Percentiles rank a stretch among this genome's conserved stretches.
phyloP scores from a whole-genome alignment of 64 coral and sea anemone genomes.

The Porites australiensis region DNA sequence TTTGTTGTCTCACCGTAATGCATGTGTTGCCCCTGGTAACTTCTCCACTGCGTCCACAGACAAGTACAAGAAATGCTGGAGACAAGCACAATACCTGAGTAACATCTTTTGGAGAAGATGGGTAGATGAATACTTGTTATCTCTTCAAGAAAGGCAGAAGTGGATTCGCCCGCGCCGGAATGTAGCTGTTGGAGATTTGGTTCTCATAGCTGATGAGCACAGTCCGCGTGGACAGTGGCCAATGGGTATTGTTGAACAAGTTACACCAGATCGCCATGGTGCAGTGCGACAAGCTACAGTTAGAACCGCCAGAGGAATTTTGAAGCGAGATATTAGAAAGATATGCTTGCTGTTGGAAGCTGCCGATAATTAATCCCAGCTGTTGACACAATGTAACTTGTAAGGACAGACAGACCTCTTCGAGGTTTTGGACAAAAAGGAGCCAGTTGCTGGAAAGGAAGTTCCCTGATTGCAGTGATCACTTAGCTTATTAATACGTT shows the following conservation, averaged over 20 bases:
- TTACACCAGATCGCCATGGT: not conserved
- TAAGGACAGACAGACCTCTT: too few species aligned
- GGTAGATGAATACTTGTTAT: slow-evolving; percentile 35
- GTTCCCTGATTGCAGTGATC: too few species aligned
- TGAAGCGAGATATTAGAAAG: slow-evolving; percentile 36
- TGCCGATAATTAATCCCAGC: too few species aligned
- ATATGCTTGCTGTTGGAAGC: too few species aligned
- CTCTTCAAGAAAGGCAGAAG: slow-evolving; percentile 56
- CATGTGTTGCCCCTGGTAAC: not conserved
- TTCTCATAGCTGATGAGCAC: slow-evolving; percentile 6
- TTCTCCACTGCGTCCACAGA: slow-evolving; percentile 12
- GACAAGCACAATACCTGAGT: slow-evolving; percentile 12
- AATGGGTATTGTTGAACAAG: slow-evolving; percentile 13
- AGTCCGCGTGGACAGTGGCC: slow-evolving; percentile 12
- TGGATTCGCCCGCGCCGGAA: slow-evolving; percentile 15
- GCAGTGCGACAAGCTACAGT: slow-evolving; percentile 7
- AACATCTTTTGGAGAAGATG: slow-evolving; percentile 49
- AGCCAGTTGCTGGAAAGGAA: too few species aligned
- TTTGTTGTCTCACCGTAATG: not conserved
- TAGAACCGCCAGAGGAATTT: too few species aligned
- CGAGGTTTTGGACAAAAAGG: too few species aligned
- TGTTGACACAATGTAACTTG: too few species aligned
- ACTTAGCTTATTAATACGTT: too few species aligned
- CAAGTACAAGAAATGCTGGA: too few species aligned
- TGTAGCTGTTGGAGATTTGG: slow-evolving; percentile 27